Percentiles rank a stretch among this genome's conserved stretches.
These are phyloP conservation scores for Jaculus jaculus DNA, from an alignment of 2,113 vertebrate genomes.

Conservation along the genomic window DNA sequence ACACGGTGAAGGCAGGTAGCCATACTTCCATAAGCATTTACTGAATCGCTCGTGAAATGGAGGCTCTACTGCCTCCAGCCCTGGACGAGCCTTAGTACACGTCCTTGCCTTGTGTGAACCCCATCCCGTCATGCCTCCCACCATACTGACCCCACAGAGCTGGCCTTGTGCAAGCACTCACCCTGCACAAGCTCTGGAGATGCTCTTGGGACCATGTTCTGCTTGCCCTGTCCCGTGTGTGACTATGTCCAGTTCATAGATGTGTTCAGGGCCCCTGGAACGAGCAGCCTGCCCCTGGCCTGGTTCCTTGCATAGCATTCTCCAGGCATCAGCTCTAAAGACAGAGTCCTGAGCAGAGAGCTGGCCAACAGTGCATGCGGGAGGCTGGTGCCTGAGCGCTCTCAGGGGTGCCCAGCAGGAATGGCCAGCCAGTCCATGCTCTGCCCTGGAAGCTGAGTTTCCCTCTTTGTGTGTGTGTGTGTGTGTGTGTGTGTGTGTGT, in stretches of 20 bases:
- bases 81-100: accelerated
- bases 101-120: background rate
- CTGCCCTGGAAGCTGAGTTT: background rate
- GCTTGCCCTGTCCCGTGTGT: background rate
- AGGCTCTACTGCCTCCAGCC: background rate
- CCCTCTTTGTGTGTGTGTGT: no score
- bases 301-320: background rate
- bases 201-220: background rate
- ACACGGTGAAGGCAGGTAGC: background rate
- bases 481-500: no score
- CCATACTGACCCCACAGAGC: background rate
- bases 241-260: background rate
- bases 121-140: accelerated
- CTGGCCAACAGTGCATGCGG: accelerated
- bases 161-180: background rate
- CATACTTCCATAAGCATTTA: background rate
- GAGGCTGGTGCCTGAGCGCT: background rate
- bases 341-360: background rate
- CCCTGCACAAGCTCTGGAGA: background rate
- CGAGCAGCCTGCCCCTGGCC: background rate
- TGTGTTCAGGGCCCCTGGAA: background rate
- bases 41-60: background rate
- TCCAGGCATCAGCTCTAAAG: background rate
- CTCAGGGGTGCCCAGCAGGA: background rate
- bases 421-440: accelerated